Evolutionary conservation across 2,797 vertebrate species (phyloP).

Genomic region (Urophycis tenuis): DNA sequence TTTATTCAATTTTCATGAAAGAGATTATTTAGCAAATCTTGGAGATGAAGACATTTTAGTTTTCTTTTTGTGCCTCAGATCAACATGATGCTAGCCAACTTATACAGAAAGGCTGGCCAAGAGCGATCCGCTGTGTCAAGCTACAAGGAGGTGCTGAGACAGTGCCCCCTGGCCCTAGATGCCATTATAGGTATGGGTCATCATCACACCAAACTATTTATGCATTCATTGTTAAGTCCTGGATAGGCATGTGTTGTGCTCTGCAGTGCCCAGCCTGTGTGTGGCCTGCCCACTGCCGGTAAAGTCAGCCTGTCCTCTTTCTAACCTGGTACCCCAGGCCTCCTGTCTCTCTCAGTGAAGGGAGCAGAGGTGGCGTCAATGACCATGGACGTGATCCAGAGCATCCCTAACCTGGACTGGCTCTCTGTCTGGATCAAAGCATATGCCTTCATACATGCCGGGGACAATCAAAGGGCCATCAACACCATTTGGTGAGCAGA

Average conservation of each 20-base stretch:
- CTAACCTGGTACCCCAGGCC: conserved; percentile 63
- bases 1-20: background rate
- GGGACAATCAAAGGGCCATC: conserved; percentile 94
- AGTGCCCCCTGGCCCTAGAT: conserved; percentile 93
- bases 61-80: conserved; percentile 71
- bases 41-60: background rate
- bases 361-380: conserved; percentile 97
- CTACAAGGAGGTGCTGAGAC: conserved; percentile 95
- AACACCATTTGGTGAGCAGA: conserved; percentile 92
- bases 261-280: background rate
- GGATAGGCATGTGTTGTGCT: conserved; percentile 1
- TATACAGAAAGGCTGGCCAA: conserved; percentile 96
- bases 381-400: conserved; percentile 97
- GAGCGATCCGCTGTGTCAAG: conserved; percentile 96
- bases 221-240: background rate
- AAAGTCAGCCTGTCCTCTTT: background rate
- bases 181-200: conserved; percentile 83
- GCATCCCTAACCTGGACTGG: conserved; percentile 94
- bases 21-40: background rate
- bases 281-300: background rate
- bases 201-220: background rate
- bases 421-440: conserved; percentile 99
- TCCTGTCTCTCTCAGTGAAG: conserved; percentile 95
- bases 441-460: conserved; percentile 91
- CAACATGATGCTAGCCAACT: conserved; percentile 98